Conservation (phyloP, 2,113 vertebrate species). For the Plestiodon gilberti region DNA sequence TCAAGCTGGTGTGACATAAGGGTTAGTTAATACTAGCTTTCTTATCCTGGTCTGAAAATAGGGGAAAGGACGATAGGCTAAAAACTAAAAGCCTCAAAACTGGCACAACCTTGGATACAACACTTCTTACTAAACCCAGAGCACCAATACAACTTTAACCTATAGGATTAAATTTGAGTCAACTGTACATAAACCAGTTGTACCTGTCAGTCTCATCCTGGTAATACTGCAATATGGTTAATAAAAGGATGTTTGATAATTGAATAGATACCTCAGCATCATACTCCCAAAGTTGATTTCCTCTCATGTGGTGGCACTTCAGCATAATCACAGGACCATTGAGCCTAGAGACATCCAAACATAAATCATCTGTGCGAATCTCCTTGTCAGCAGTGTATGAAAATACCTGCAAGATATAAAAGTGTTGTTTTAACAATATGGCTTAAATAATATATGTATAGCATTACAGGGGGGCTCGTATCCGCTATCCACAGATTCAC, state of each 20-base stretch:
- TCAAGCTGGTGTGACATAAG: neutral
- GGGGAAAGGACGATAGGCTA: neutral
- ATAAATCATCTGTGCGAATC: slow-evolving; percentile 96
- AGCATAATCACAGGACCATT: slow-evolving; percentile 95
- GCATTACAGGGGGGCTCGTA: neutral
- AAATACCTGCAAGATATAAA: slow-evolving; percentile 86
- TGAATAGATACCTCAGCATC: slow-evolving; percentile 88
- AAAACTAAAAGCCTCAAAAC: neutral
- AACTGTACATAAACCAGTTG: neutral
- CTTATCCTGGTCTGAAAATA: neutral
- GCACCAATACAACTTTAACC: neutral
- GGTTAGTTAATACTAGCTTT: neutral
- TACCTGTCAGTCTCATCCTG: neutral
- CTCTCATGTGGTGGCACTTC: slow-evolving; percentile 98
- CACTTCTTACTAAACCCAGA: no score
- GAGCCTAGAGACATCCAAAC: slow-evolving; percentile 94
- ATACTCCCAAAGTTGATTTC: slow-evolving; percentile 99
- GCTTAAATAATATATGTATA: neutral
- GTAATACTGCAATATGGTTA: neutral
- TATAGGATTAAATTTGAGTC: neutral
- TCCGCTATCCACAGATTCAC: no score
- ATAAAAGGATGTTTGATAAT: neutral
- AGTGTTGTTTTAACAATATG: neutral
- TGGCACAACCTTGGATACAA: no score
- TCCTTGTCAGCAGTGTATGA: slow-evolving; percentile 98